phyloP scores from a whole-genome alignment of 2,113 vertebrate species.

The Phaethornis superciliosus region DNA sequence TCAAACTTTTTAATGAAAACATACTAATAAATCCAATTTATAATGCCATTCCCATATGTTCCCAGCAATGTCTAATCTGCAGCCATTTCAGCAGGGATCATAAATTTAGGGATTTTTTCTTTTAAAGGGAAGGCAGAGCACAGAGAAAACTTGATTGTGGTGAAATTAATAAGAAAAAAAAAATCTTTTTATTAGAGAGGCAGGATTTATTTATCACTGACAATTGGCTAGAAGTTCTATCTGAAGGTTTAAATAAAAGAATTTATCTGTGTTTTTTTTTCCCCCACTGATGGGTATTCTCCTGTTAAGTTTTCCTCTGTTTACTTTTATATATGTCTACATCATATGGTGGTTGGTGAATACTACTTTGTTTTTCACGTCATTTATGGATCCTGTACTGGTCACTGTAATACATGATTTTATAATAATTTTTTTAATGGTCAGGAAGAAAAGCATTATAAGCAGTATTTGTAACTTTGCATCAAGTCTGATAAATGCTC shows the following conservation, averaged over 20 bases:
- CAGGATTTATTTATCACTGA: neutral
- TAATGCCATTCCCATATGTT: neutral
- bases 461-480: neutral
- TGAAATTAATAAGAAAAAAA: neutral
- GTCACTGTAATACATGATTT: neutral
- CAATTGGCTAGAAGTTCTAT: neutral
- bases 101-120: neutral
- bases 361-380: neutral
- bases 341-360: neutral
- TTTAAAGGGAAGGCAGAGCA: neutral
- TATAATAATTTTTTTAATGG: neutral
- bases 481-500: neutral
- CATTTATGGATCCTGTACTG: neutral
- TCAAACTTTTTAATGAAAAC: neutral
- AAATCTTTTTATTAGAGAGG: neutral
- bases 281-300: neutral
- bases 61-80: neutral
- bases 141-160: neutral
- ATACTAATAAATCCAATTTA: fast-evolving
- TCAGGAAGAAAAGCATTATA: neutral
- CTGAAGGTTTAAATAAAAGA: neutral
- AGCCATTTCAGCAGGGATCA: neutral
- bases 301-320: neutral
- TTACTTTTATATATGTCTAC: neutral
- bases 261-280: neutral